phyloP scores from a whole-genome alignment of 2,797 vertebrate genomes.

The Pangasius djambal region DNA sequence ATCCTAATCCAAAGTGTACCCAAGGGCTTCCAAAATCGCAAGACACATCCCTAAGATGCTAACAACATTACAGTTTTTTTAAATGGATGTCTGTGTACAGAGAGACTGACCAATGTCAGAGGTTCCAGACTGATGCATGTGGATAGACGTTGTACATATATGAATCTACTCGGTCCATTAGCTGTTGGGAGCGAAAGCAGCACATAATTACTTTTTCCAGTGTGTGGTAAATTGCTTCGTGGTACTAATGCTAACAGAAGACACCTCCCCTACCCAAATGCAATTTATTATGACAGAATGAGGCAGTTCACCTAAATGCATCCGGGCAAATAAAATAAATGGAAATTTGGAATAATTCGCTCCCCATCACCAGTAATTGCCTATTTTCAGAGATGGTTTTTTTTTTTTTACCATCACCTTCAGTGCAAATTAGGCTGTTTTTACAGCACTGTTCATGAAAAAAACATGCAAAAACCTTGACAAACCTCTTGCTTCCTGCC shows the following conservation, averaged over 20 bases:
- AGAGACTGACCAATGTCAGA: neutral
- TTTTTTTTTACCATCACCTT: constrained; percentile 22
- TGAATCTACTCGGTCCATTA: constrained; percentile 5
- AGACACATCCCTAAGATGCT: neutral
- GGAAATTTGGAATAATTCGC: constrained; percentile 22
- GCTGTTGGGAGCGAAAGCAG: neutral
- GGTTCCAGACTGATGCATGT: neutral
- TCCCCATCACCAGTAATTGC: constrained; percentile 25
- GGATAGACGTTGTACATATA: neutral
- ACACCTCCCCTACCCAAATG: neutral
- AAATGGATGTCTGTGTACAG: neutral
- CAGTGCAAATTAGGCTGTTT: constrained; percentile 20
- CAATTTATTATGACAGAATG: constrained; percentile 28
- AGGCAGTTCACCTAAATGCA: constrained; percentile 8
- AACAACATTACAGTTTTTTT: neutral
- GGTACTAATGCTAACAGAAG: constrained; percentile 3
- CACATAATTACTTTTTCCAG: neutral
- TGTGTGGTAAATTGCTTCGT: constrained; percentile 6
- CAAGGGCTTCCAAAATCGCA: neutral
- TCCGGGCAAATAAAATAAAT: constrained; percentile 27
- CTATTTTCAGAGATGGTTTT: constrained; percentile 24
- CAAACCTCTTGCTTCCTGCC: neutral
- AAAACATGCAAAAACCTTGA: constrained; percentile 25
- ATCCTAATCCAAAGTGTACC: neutral
- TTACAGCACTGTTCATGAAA: constrained; percentile 21